Conservation (phyloP, 2,113 vertebrate species). For the Trichechus manatus region DNA sequence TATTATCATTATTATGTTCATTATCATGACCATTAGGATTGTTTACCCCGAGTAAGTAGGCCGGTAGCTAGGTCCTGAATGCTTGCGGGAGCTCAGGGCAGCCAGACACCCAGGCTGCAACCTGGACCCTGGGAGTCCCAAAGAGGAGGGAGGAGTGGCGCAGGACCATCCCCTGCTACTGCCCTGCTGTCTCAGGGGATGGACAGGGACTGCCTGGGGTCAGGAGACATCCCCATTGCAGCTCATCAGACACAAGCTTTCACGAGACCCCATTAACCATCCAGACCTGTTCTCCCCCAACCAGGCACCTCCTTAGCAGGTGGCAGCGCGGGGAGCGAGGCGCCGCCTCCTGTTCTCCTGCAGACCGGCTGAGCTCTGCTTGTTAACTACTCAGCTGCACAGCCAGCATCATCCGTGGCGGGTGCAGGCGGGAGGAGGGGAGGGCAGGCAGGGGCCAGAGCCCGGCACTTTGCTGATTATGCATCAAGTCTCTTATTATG, state of each 20-base stretch:
- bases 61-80: neutral
- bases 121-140: neutral
- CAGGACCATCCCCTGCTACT: too few species aligned
- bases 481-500: neutral
- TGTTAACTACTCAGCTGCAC: neutral
- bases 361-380: neutral
- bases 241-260: neutral
- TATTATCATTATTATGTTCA: neutral
- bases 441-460: neutral
- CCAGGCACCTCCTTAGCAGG: rapidly evolving
- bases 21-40: neutral
- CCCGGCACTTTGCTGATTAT: slow-evolving; percentile 3
- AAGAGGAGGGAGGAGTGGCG: neutral
- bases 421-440: neutral
- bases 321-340: neutral
- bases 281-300: neutral
- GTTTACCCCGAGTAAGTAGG: neutral
- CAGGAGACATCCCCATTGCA: neutral
- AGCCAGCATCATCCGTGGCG: rapidly evolving
- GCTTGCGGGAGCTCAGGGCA: neutral
- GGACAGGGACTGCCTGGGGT: neutral
- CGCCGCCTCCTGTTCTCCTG: rapidly evolving
- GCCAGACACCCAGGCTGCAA: neutral
- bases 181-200: neutral
- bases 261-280: neutral